Base-by-base conservation (phyloP, 2,888 invertebrate genomes). In the Chrysolina americana region DNA sequence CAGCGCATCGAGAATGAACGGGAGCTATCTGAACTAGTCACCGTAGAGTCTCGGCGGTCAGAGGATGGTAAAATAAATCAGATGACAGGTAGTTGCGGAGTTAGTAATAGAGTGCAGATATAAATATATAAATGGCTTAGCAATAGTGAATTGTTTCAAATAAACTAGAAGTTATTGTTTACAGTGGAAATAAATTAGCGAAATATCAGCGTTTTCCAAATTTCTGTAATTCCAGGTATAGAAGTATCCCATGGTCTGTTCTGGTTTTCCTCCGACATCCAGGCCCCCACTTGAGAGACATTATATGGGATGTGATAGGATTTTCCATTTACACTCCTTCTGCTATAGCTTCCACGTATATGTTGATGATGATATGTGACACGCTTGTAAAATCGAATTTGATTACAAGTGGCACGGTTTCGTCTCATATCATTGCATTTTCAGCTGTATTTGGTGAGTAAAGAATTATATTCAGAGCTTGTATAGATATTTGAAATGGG, bases 301-400 rank as follows among this genome's bases (percentile, higher is more conserved):
- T 91, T 48, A 74, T 88, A 36, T 87, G 89, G 50, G 91, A 92
- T 84, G 64, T 89, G 3, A 75, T 89, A 6, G 89, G 89, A 68
- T 89, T 91, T 79, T 76, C 87, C 36, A 75, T 90, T 21, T 89
- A 91, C 78, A 90, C 90, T 0, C 91, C 91, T 1, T 85, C 90
- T 41, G 89, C 90, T 5, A 80, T 88, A n/a, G 82, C 85, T 6
- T 86, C 88, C 0, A 89, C 89, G 2, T 89, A 89, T 77, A 84
- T 89, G 81, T 82, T 89, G 65, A 85, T 88, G 85, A 74, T 87
- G 50, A 81, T 88, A n/a, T 88, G 88, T 68, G 89, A 89, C 75
- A 81, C 83, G 50, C 78, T 87, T 28, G 82, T 86, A 0, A 87
- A 86, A 79, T 78, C 83, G 17, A 84, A 83, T 65, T 74, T 82